These are phyloP conservation scores for Jacana jacana DNA, from an alignment of 2,113 vertebrate genomes.

Conservation along the genomic window DNA sequence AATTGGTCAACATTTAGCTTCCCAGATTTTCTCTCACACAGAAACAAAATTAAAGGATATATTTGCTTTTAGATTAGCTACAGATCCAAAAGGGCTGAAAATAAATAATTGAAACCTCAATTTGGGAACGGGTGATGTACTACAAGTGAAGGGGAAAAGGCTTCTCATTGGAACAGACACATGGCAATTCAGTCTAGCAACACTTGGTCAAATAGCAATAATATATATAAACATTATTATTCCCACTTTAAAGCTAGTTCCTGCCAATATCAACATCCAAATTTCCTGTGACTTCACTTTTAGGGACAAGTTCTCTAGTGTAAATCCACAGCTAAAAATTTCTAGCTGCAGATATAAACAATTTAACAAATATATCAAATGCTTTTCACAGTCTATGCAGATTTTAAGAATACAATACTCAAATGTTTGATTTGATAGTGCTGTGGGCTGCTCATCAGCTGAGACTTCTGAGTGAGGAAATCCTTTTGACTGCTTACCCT, in stretches of 20 bases:
- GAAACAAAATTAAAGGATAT: neutral
- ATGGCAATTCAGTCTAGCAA: neutral
- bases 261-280: neutral
- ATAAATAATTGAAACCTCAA: neutral
- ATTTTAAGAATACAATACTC: neutral
- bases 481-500: neutral
- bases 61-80: slow-evolving; percentile 36
- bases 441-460: neutral
- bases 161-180: neutral
- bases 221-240: neutral
- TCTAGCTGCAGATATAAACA: neutral
- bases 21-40: neutral
- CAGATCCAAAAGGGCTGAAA: neutral
- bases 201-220: neutral
- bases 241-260: neutral
- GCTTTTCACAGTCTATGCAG: neutral
- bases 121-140: neutral
- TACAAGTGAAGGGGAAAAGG: neutral
- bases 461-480: neutral
- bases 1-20: neutral
- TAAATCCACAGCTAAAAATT: neutral
- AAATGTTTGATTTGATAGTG: neutral
- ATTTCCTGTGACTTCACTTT: neutral
- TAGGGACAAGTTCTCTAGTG: neutral
- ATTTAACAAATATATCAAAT: neutral